Conservation (phyloP, 1,140 invertebrate genomes). For the Drosophila leontia region DNA sequence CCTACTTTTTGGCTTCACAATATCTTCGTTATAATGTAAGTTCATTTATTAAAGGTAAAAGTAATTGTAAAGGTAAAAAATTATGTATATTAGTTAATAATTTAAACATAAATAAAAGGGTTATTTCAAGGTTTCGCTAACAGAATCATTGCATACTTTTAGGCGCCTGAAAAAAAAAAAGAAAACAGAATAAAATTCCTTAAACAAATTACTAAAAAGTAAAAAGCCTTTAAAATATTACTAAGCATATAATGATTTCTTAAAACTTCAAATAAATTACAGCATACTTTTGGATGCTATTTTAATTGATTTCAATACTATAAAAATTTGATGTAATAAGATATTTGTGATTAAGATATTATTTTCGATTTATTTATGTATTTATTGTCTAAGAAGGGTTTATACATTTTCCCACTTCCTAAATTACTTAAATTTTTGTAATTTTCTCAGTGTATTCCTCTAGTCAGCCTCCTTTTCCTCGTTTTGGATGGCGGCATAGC, state of each 20-base stretch:
- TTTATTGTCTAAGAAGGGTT: background rate
- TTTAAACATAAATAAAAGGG: no score
- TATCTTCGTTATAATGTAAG: no score
- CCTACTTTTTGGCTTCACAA: background rate
- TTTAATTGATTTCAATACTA: background rate
- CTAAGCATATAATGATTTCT: no score
- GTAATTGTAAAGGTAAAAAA: no score
- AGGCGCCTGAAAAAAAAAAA: no score
- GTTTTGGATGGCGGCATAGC: conserved; percentile 57
- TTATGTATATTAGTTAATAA: no score
- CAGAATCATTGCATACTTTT: background rate
- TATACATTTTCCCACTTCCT: background rate
- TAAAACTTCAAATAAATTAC: background rate
- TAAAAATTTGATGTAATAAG: background rate
- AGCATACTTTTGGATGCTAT: background rate
- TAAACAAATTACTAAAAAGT: no score
- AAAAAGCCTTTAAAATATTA: no score
- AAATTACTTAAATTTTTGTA: background rate
- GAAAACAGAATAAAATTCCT: no score
- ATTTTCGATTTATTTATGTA: no score
- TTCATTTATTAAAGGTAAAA: no score
- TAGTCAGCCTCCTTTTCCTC: conserved; percentile 15
- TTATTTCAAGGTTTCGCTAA: no score
- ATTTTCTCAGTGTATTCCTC: conserved; percentile 5
- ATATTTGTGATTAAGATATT: background rate